These are phyloP conservation scores for Notolabrus celidotus DNA, from an alignment of 2,797 vertebrate genomes.

Conservation along the genomic window DNA sequence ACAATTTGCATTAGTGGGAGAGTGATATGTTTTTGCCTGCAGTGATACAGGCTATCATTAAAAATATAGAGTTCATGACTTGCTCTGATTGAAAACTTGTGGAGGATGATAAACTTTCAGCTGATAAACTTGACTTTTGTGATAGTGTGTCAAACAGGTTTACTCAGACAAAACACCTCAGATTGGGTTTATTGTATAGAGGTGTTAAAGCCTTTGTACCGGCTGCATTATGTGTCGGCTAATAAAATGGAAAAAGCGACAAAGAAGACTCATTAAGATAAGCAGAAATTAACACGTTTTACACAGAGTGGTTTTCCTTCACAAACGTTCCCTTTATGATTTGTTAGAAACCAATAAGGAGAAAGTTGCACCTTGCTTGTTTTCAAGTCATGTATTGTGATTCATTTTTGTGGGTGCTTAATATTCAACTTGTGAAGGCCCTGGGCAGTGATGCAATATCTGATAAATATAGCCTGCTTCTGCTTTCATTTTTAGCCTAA, in stretches of 20 bases:
- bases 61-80: slow-evolving; percentile 20
- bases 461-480: no score
- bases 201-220: neutral
- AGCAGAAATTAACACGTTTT: neutral
- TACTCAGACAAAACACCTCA: slow-evolving; percentile 1
- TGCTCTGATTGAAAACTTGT: neutral
- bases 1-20: slow-evolving; percentile 13
- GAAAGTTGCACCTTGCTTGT: no score
- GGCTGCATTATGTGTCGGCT: neutral
- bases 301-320: no score
- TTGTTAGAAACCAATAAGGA: no score
- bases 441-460: no score
- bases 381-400: no score
- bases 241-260: neutral
- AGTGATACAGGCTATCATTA: slow-evolving; percentile 10
- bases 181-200: neutral
- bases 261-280: neutral
- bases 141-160: neutral
- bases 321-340: no score
- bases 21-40: slow-evolving; percentile 22
- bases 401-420: no score
- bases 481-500: no score
- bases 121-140: neutral
- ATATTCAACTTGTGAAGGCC: no score
- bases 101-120: neutral